Evolutionary conservation across 2,113 vertebrate species (phyloP).

Genomic region (Rhinoptilus africanus): DNA sequence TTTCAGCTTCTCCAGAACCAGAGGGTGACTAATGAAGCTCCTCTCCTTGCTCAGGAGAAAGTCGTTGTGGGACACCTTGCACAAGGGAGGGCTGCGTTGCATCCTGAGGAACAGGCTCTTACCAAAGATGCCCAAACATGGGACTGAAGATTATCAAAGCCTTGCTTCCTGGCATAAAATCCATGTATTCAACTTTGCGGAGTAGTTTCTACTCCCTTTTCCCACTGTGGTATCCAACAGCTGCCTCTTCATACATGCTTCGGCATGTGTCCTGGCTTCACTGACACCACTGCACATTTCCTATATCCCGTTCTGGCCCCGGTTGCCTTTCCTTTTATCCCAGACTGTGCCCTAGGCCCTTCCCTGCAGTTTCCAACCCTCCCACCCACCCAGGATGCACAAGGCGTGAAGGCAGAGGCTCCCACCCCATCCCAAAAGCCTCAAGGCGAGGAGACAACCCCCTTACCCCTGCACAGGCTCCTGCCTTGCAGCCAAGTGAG

Average conservation of each 20-base stretch:
- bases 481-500: not conserved
- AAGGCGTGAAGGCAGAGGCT: not conserved
- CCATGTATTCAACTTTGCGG: not conserved
- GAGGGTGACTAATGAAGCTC: not conserved
- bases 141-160: not conserved
- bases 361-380: not conserved
- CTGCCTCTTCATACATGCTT: not conserved
- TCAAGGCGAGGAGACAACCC: not conserved
- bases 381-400: not conserved
- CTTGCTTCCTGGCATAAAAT: not conserved
- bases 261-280: not conserved
- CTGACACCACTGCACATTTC: not conserved
- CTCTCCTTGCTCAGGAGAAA: not conserved
- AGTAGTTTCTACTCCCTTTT: not conserved
- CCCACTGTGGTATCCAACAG: not conserved
- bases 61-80: accelerated
- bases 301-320: not conserved
- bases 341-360: not conserved
- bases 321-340: not conserved
- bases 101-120: not conserved
- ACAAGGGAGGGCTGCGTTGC: not conserved
- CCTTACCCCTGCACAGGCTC: not conserved
- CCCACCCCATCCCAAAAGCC: not conserved
- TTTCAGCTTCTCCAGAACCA: not conserved
- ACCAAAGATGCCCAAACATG: not conserved